Evolutionary conservation across 2,888 invertebrate genomes (phyloP).

Genomic region (Melipona beecheii): DNA sequence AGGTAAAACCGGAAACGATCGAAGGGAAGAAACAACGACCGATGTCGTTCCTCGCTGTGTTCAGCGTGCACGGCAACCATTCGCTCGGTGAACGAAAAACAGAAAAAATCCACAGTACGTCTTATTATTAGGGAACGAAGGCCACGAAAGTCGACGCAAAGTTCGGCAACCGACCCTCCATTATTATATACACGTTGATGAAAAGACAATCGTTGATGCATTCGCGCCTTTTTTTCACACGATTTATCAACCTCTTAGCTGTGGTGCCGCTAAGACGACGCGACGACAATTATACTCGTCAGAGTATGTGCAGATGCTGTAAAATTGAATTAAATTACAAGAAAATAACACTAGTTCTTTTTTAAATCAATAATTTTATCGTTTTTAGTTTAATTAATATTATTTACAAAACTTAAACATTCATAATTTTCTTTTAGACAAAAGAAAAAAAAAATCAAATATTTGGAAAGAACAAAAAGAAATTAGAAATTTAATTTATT

Average conservation of each 20-base stretch:
- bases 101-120: not conserved
- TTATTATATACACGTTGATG: conserved; percentile 37
- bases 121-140: conserved; percentile 13
- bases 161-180: conserved; percentile 44
- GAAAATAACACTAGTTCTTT: too few species aligned
- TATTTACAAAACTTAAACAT: too few species aligned
- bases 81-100: conserved; percentile 11
- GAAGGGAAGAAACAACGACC: conserved; percentile 30
- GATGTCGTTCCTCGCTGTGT: conserved; percentile 36
- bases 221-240: conserved; percentile 14
- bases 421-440: too few species aligned
- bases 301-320: too few species aligned
- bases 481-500: too few species aligned
- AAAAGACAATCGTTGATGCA: conserved; percentile 57
- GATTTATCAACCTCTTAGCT: not conserved
- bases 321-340: too few species aligned
- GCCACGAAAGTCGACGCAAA: conserved; percentile 28
- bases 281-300: too few species aligned
- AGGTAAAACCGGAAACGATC: conserved; percentile 18
- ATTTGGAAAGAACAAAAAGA: too few species aligned
- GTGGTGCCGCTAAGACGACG: too few species aligned
- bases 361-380: too few species aligned
- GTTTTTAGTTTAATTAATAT: too few species aligned
- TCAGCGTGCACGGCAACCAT: conserved; percentile 36
- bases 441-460: too few species aligned